A percentile compares a stretch with the other conserved stretches of the same genome.
Evolutionary conservation across 2,888 invertebrate genomes (phyloP).

Genomic region (Euclidia mi): DNA sequence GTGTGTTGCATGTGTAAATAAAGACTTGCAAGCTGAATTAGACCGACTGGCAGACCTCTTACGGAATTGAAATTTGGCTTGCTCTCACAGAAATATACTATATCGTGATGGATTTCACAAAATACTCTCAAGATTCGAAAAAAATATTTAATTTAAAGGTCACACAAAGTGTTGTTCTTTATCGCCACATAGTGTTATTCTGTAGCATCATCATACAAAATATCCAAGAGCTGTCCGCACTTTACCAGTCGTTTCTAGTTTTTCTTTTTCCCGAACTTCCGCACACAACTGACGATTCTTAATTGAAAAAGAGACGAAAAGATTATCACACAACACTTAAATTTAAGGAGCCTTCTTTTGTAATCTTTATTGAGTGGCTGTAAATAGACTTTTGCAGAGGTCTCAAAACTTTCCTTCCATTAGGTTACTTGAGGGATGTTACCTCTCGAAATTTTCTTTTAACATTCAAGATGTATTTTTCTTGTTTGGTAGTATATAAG

Average conservation of each 20-base stretch:
- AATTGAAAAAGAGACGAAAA: conserved; percentile 58
- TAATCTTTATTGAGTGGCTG: conserved; percentile 74
- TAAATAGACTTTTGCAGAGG: conserved; percentile 68
- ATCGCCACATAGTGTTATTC: too few relatives aligned
- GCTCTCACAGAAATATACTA: too few relatives aligned
- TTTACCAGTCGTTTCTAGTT: conserved; percentile 44
- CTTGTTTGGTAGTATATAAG: conserved; percentile 38
- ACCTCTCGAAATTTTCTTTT: conserved; percentile 38
- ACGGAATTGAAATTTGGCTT: too few relatives aligned
- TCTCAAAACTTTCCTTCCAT: conserved; percentile 50
- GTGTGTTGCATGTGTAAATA: too few relatives aligned
- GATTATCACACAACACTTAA: conserved; percentile 72
- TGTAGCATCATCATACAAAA: neutral
- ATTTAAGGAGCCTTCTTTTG: conserved; percentile 66
- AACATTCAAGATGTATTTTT: conserved; percentile 41
- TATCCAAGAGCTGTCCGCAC: neutral
- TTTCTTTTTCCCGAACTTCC: conserved; percentile 31
- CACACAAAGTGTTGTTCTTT: too few relatives aligned
- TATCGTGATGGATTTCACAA: too few relatives aligned
- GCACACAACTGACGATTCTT: conserved; percentile 59
- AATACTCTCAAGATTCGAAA: too few relatives aligned
- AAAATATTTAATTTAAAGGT: too few relatives aligned
- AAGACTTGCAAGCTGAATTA: too few relatives aligned
- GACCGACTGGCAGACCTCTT: too few relatives aligned
- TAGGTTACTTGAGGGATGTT: conserved; percentile 37